Evolutionary conservation across 2,113 vertebrate genomes (phyloP).

Genomic region (Austrofundulus limnaeus): DNA sequence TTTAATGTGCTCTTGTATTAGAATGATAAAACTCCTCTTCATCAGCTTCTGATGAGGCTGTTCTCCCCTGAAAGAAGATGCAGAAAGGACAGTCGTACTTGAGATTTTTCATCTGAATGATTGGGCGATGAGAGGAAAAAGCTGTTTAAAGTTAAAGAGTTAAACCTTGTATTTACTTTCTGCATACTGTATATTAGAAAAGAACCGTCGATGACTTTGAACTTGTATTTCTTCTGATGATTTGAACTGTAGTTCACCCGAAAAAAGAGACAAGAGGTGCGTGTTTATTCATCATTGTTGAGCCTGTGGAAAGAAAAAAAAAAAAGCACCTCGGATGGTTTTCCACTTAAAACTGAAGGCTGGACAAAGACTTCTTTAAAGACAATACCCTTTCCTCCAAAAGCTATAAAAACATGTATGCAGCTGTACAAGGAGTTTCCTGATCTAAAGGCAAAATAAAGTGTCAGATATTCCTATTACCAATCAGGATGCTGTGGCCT

Average conservation of each 20-base stretch:
- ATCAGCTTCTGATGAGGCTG: conserved; percentile 42
- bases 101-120: conserved; percentile 1
- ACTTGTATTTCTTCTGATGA: conserved; percentile 35
- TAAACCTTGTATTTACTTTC: too few species aligned
- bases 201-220: too few species aligned
- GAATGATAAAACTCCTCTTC: conserved; percentile 65
- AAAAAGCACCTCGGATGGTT: conserved; percentile 60
- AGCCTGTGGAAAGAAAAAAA: conserved; percentile 50
- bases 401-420: conserved; percentile 77
- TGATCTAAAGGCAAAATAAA: conserved; percentile 74
- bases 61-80: conserved; percentile 39
- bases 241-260: conserved; percentile 64
- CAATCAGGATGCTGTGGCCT: conserved; percentile 63
- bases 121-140: too few species aligned
- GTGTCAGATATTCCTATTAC: conserved; percentile 78
- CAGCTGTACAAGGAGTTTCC: conserved; percentile 76
- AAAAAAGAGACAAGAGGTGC: conserved; percentile 33
- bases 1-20: conserved; percentile 66
- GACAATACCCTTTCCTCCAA: conserved; percentile 74
- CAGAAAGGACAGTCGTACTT: conserved; percentile 15
- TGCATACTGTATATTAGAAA: too few species aligned
- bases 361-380: conserved; percentile 72
- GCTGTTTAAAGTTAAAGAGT: too few species aligned
- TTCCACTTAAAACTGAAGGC: conserved; percentile 71
- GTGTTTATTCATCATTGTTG: conserved; percentile 63